Conservation (phyloP, 1,140 invertebrate genomes). For the Harpegnathos saltator region DNA sequence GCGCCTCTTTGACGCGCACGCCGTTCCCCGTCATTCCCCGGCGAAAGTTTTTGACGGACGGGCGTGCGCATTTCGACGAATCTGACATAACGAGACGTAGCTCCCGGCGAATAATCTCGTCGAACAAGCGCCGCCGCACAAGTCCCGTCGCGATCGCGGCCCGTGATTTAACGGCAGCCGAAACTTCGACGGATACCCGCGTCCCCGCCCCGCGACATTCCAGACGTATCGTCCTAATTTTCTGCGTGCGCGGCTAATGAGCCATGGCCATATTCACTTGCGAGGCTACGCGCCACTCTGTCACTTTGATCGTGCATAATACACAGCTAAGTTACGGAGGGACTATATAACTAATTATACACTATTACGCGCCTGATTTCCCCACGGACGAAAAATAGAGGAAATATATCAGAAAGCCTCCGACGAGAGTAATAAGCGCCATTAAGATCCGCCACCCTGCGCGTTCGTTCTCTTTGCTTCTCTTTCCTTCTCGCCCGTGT, state of each 20-base stretch:
- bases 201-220: constrained; percentile 8
- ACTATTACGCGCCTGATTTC: constrained; percentile 85
- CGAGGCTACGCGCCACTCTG: constrained; percentile 74
- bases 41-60: too few relatives aligned
- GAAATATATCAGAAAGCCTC: constrained; percentile 82
- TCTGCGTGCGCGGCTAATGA: constrained; percentile 68
- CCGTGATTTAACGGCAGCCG: constrained; percentile 37
- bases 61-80: constrained; percentile 44
- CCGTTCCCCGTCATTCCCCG: too few relatives aligned
- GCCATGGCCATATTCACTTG: constrained; percentile 69
- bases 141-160: constrained; percentile 41
- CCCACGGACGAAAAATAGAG: constrained; percentile 85
- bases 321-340: constrained; percentile 82
- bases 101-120: constrained; percentile 65
- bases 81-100: constrained; percentile 60
- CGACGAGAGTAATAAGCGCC: constrained; percentile 84
- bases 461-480: constrained; percentile 27
- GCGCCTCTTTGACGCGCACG: constrained; percentile 45
- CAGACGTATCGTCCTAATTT: constrained; percentile 71
- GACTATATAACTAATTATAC: constrained; percentile 84
- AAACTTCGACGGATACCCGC: constrained; percentile 55
- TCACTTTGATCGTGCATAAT: constrained; percentile 85
- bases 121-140: constrained; percentile 50
- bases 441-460: constrained; percentile 81
- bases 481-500: constrained; percentile 5